Base-by-base conservation (phyloP, 2,113 vertebrate genomes). In the Ageneiosus marmoratus region DNA sequence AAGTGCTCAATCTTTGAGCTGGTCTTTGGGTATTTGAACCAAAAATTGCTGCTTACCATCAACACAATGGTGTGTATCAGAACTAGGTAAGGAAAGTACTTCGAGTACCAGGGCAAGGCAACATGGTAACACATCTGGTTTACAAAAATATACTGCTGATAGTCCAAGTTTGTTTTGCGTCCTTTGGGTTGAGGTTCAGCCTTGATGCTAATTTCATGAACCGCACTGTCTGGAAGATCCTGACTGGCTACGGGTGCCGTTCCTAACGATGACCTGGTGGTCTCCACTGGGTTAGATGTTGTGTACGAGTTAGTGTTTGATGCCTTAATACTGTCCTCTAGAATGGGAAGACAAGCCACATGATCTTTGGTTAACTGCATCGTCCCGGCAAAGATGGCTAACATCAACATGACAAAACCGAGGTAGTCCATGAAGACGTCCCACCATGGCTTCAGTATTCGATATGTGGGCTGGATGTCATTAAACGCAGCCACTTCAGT, bases 391-490 rank as follows among this genome's bases (percentile, higher is more conserved):
- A 99, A 99, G 89, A 99, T 96, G 86, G 98, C 96, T 86, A 99
- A 92, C 97, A 99, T 99, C 86, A 99, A 91, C 97, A 99, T 98
- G 86, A 98, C 95, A 58, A 98, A 90, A 24, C 97, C 97, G 79
- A 99, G 93, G 91, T 99, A 99, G 95, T 99, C 98, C 98, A 99
- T 99, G 91, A 99, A 98, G 50, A 99, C 97, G n/a, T 99, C 98
- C 98, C 98, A 99, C 98, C 98, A 99, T 95, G 98, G 98, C 92
- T 99, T 99, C 89, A 99, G 92, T 91, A 99, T 99, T 58, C 97
- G 96, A 83, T 99, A 99, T 4, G 97, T 98, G 72, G 98, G 97
- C 90, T 97, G 97, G 90, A 98, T 96, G 92, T 99, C 97, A 89
- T 96, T 98, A 89, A 99, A 93, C 1, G 97, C 98, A 70, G 97